phyloP scores from a whole-genome alignment of 2,888 invertebrate species.

The Pandemis cinnamomeana region DNA sequence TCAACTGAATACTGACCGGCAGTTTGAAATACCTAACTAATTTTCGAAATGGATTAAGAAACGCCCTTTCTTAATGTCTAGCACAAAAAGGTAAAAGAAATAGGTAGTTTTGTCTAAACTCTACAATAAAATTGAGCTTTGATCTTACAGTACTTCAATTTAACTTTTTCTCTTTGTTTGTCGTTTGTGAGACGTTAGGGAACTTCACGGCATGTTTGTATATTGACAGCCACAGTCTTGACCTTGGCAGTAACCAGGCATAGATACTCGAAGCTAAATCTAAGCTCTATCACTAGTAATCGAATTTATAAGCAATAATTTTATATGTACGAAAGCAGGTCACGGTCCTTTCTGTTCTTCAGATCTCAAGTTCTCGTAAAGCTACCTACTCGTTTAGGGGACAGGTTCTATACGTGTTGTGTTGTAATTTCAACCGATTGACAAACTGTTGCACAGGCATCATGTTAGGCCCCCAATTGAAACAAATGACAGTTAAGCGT shows the following conservation, averaged over 20 bases:
- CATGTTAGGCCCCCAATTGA: constrained; percentile 27
- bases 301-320: constrained; percentile 52
- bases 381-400: constrained; percentile 58
- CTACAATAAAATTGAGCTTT: too few species aligned
- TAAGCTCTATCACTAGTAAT: constrained; percentile 41
- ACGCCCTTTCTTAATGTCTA: too few species aligned
- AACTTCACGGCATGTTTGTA: background rate
- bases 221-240: background rate
- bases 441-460: constrained; percentile 52
- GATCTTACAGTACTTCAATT: too few species aligned
- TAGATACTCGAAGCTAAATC: background rate
- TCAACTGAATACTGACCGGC: too few species aligned
- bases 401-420: constrained; percentile 68
- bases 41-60: too few species aligned
- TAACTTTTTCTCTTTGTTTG: background rate
- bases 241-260: background rate
- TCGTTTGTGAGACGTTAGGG: background rate
- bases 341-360: constrained; percentile 73
- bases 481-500: background rate
- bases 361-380: constrained; percentile 63
- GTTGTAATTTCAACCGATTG: constrained; percentile 60
- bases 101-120: too few species aligned
- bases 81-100: too few species aligned
- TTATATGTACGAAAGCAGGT: constrained; percentile 60
- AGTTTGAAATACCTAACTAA: too few species aligned